Evolutionary conservation across 2,797 vertebrate species (phyloP).

Genomic region (Silurus aristotelis): DNA sequence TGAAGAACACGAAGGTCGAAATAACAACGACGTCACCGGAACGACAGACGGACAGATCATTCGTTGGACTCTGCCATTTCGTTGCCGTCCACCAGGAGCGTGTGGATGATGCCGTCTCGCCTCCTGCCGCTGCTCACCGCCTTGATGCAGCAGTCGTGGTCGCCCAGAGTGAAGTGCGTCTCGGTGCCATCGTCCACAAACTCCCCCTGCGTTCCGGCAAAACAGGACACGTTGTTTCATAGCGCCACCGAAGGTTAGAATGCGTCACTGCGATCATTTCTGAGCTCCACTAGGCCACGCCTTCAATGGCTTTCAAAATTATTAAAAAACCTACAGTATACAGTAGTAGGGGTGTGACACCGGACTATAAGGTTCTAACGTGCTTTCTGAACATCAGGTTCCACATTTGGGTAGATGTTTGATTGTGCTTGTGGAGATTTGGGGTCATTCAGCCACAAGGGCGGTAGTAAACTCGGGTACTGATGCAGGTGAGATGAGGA

Average conservation of each 20-base stretch:
- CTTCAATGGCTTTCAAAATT: no score
- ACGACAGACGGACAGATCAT: constrained; percentile 59
- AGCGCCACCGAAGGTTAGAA: background rate
- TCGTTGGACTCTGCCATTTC: constrained; percentile 85
- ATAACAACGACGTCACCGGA: background rate
- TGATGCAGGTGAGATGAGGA: no score
- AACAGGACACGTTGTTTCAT: background rate
- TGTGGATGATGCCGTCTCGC: constrained; percentile 93
- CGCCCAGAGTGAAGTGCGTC: constrained; percentile 89
- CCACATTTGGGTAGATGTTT: no score
- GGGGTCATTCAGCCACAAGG: no score
- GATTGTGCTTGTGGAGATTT: no score
- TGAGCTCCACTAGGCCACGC: background rate
- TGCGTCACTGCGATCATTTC: background rate
- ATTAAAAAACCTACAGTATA: no score
- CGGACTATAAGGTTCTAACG: no score
- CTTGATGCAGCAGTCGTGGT: constrained; percentile 92
- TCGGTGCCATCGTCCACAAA: constrained; percentile 98
- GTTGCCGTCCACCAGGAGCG: constrained; percentile 86
- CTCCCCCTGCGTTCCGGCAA: constrained; percentile 80
- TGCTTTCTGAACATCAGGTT: no score
- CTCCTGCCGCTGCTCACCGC: constrained; percentile 95
- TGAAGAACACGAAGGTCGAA: constrained; percentile 10
- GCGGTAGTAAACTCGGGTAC: no score
- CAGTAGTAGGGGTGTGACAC: no score